Percentiles rank a stretch among this genome's conserved stretches.
Conservation (phyloP, 2,113 vertebrate genomes). For the Periophthalmodon schlosseri region DNA sequence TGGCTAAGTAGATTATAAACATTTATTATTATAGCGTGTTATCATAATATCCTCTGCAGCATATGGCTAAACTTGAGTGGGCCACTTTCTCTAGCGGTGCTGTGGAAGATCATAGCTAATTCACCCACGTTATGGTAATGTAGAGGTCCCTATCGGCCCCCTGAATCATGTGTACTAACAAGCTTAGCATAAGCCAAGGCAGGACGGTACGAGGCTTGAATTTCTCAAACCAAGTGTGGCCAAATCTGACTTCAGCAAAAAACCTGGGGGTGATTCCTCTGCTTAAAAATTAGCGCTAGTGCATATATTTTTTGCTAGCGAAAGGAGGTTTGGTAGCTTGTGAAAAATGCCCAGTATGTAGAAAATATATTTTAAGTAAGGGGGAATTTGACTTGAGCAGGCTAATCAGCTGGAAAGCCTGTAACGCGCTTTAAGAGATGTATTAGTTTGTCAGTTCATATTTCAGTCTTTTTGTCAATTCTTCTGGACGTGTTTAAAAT, state of each 20-base stretch:
- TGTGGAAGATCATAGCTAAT: conserved; percentile 99
- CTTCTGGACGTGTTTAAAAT: too few relatives aligned
- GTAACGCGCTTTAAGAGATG: conserved; percentile 73
- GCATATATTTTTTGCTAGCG: conserved; percentile 79
- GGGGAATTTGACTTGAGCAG: conserved; percentile 71
- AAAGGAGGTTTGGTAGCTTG: conserved; percentile 73
- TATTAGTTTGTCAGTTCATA: conserved; percentile 4
- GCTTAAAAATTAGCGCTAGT: conserved; percentile 82
- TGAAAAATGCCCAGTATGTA: conserved; percentile 71
- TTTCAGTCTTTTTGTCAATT: too few relatives aligned
- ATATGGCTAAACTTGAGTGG: conserved; percentile 97
- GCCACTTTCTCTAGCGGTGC: conserved; percentile 87
- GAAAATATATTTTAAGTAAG: conserved; percentile 60
- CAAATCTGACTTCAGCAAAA: conserved; percentile 99
- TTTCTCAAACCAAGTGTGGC: conserved; percentile 94
- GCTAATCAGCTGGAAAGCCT: conserved; percentile 76
- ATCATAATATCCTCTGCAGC: conserved; percentile 99
- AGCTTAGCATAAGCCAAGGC: conserved; percentile 99
- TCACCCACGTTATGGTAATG: conserved; percentile 99
- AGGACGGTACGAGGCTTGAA: conserved; percentile 99
- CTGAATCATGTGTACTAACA: conserved; percentile 99
- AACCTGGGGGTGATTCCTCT: conserved; percentile 75
- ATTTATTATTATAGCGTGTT: conserved; percentile 99
- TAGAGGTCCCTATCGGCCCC: conserved; percentile 86
- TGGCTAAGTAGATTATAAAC: conserved; percentile 99